Percentiles rank a stretch among this genome's conserved stretches.
These are phyloP conservation scores for Verasper variegatus DNA, from an alignment of 2,113 vertebrate genomes.

Conservation along the genomic window DNA sequence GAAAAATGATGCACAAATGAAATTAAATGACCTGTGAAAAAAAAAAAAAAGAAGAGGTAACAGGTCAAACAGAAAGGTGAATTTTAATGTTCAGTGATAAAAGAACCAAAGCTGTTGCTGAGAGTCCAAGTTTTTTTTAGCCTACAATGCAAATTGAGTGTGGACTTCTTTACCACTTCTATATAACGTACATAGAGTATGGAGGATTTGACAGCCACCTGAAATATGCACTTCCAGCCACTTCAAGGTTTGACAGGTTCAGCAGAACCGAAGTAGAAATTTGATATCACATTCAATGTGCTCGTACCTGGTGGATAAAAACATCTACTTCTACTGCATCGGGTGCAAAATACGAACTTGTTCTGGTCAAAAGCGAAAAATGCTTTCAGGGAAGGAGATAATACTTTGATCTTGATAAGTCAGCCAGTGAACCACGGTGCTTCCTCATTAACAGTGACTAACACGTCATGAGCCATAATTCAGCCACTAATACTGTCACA, in stretches of 20 bases:
- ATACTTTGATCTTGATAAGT: constrained; percentile 19
- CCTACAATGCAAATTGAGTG: constrained; percentile 12
- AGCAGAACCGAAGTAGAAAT: constrained; percentile 13
- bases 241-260: constrained; percentile 19
- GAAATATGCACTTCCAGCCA: neutral
- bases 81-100: constrained; percentile 44
- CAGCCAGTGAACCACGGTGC: neutral
- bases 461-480: no score
- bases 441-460: constrained; percentile 5
- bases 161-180: neutral
- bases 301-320: constrained; percentile 14
- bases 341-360: constrained; percentile 20
- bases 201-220: neutral
- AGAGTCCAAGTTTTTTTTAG: neutral
- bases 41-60: constrained; percentile 6
- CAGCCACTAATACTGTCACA: constrained; percentile 13
- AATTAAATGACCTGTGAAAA: constrained; percentile 36
- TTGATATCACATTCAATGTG: constrained; percentile 34
- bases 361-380: constrained; percentile 19
- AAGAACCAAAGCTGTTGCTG: constrained; percentile 39
- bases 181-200: neutral
- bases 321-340: constrained; percentile 8
- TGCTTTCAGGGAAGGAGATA: constrained; percentile 50
- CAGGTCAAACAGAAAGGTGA: constrained; percentile 29
- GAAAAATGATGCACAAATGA: constrained; percentile 7